Percentiles rank a stretch among this genome's conserved stretches.
These are phyloP conservation scores for Masnerella sp. DNA, from an alignment of 2,888 invertebrate genomes.

Conservation along the genomic window DNA sequence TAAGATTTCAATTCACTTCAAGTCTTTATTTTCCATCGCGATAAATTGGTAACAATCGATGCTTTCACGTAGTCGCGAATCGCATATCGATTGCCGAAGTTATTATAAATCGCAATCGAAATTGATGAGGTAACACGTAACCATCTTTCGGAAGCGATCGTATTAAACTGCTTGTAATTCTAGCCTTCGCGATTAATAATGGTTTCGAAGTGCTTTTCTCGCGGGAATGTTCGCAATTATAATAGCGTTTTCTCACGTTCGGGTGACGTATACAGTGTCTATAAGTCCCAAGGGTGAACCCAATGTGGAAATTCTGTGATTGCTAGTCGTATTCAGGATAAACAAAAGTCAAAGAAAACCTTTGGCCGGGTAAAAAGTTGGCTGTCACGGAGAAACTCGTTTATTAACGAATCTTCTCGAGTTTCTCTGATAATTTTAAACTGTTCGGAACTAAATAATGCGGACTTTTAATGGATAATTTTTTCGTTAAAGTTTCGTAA, in stretches of 20 bases:
- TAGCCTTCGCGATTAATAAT: constrained; percentile 54
- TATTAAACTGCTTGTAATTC: constrained; percentile 58
- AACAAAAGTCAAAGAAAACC: constrained; percentile 21
- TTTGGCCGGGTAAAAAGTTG: background rate
- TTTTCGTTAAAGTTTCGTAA: too few species aligned
- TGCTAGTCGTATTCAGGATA: constrained; percentile 28
- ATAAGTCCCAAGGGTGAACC: constrained; percentile 63
- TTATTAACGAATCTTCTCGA: too few species aligned
- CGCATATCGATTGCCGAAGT: constrained; percentile 28
- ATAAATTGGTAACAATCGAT: constrained; percentile 29
- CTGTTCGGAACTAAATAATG: too few species aligned
- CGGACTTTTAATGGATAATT: too few species aligned
- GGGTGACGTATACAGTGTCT: constrained; percentile 71
- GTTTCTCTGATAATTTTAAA: too few species aligned
- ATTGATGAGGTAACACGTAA: constrained; percentile 53
- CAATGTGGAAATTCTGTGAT: constrained; percentile 32
- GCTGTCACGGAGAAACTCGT: too few species aligned
- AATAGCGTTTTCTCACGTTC: constrained; percentile 73
- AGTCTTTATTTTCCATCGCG: background rate
- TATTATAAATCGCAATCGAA: constrained; percentile 52
- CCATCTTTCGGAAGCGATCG: constrained; percentile 47
- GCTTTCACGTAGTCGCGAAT: constrained; percentile 11
- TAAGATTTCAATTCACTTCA: too few species aligned
- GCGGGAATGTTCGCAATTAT: constrained; percentile 69
- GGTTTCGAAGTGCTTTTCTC: constrained; percentile 61